Evolutionary conservation across 1,140 invertebrate genomes (phyloP).

Genomic region (Papilio glaucus): DNA sequence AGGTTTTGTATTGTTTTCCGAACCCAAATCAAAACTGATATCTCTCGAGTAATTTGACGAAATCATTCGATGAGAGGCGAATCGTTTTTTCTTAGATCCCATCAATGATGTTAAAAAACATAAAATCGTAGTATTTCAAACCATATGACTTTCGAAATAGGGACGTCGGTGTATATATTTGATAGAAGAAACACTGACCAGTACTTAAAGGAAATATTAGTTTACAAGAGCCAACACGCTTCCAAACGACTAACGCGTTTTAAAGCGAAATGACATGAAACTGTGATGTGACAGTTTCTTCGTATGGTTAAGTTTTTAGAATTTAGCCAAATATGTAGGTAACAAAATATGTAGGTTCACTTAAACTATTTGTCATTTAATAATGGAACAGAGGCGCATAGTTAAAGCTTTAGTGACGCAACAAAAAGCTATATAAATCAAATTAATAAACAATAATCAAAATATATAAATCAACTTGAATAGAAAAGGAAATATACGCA

Average conservation of each 20-base stretch:
- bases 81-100: constrained; percentile 31
- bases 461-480: too few species aligned
- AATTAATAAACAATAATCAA: neutral
- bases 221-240: constrained; percentile 66
- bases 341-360: too few species aligned
- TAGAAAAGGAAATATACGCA: too few species aligned
- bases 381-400: neutral
- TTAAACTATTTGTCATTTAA: constrained; percentile 34
- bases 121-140: constrained; percentile 34
- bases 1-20: constrained; percentile 77
- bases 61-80: constrained; percentile 65
- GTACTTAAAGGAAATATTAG: constrained; percentile 35
- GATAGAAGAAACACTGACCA: neutral
- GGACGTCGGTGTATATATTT: constrained; percentile 17
- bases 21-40: constrained; percentile 77
- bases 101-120: constrained; percentile 26
- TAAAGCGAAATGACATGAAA: constrained; percentile 66
- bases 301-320: constrained; percentile 57
- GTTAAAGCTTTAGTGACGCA: neutral
- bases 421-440: neutral
- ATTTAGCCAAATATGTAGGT: constrained; percentile 50
- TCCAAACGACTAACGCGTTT: constrained; percentile 65
- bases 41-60: constrained; percentile 71
- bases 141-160: constrained; percentile 25
- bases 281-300: constrained; percentile 61